Evolutionary conservation across 2,888 invertebrate genomes (phyloP), one percentile per base, ranked within the genome.

Genomic region (Halictus ligatus): DNA sequence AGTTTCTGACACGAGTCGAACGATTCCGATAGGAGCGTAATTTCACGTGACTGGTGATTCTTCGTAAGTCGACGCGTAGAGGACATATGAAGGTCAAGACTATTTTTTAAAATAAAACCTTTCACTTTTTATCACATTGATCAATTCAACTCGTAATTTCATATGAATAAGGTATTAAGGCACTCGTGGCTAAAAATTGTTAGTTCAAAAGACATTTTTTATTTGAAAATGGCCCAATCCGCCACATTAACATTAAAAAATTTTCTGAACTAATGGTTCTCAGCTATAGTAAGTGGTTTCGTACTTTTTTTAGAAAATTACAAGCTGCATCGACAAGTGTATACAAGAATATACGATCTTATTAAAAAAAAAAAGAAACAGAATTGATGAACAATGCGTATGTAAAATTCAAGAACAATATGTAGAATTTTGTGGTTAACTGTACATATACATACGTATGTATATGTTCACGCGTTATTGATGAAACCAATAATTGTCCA

Each of bases 401-500:
- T 18, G 50, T 50, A 8, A 54, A 54, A 50, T 8, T 21, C 1
- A 54, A 8, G 54, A 54, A 21, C 21, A 54, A 54, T 54, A 21
- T 64, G 60, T 29, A 15, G 29, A 64, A 25, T 64, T 64, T 64
- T 64, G 64, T 29, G 29, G 15, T 29, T 2, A 29, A 64, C 64
- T 64, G 64, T 64, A 67, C 67, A 18, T 67, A 67, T 67, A 54
- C 54, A 54, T 54, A 54, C n/a, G n/a, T 54, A 54, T 21, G 15
- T 67, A 67, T 35, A 35, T 67, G 67, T 35, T 35, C 35, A 35
- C 67, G 18, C 35, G 67, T 35, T 12, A 43, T 69, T n/a, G 35
- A 40, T 35, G 40, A 40, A 35, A 35, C 40, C 69, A 40, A 12
- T 71, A 40, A 71, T 71, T 71, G 43, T n/a, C 40, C 71, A 71